These are phyloP conservation scores for Platichthys stellatus DNA, from an alignment of 2,113 vertebrate species.

Conservation along the genomic window DNA sequence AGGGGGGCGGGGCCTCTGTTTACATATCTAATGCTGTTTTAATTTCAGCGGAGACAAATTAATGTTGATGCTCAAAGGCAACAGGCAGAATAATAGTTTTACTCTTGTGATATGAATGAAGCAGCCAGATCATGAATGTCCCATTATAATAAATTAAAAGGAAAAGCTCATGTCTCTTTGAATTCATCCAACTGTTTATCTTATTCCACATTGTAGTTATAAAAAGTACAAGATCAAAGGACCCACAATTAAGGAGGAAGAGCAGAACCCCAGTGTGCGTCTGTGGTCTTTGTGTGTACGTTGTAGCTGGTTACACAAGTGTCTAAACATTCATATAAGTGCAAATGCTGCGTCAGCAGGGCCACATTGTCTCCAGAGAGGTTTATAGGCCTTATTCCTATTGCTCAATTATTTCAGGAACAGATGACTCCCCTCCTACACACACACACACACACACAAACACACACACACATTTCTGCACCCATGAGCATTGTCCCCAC, in stretches of 20 bases:
- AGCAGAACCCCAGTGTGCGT: not conserved
- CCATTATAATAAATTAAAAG: slow-evolving; percentile 7
- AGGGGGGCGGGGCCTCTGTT: slow-evolving; percentile 39
- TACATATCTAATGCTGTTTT: not conserved
- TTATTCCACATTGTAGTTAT: not conserved
- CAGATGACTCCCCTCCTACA: slow-evolving; percentile 53
- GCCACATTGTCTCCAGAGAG: slow-evolving; percentile 26
- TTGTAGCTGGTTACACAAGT: not conserved
- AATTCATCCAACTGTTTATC: slow-evolving; percentile 1
- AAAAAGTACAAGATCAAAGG: not conserved
- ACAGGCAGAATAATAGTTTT: not conserved
- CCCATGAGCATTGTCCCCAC: slow-evolving; percentile 52
- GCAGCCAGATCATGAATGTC: not conserved
- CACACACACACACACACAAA: slow-evolving; percentile 19
- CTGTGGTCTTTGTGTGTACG: not conserved
- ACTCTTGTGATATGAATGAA: too few relatives aligned
- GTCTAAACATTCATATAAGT: not conserved
- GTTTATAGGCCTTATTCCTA: slow-evolving; percentile 47
- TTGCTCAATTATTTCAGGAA: slow-evolving; percentile 33
- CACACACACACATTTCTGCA: not conserved
- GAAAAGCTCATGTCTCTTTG: not conserved
- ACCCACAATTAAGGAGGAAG: not conserved
- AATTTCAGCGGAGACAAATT: not conserved
- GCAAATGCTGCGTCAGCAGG: slow-evolving; percentile 49
- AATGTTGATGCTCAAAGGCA: not conserved